Percentiles rank a stretch among this genome's conserved stretches.
These are phyloP conservation scores for Peribatodes rhomboidaria DNA, from an alignment of 2,888 invertebrate genomes.

Conservation along the genomic window DNA sequence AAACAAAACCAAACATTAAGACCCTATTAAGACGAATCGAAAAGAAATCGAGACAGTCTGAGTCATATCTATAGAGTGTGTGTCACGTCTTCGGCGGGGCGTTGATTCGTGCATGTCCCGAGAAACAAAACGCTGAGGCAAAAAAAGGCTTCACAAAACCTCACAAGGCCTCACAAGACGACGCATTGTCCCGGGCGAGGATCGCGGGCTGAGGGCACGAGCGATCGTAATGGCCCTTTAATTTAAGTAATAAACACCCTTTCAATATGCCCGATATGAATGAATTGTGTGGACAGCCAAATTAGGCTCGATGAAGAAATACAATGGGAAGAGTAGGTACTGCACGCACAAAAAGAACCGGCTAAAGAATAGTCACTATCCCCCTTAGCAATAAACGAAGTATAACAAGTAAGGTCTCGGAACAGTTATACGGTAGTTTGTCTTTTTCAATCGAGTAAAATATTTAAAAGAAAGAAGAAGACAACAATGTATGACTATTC, in stretches of 20 bases:
- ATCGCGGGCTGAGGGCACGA: constrained; percentile 56
- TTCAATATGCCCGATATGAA: constrained; percentile 42
- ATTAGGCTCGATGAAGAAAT: constrained; percentile 29
- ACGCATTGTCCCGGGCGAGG: constrained; percentile 55
- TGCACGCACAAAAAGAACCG: background rate
- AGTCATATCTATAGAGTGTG: constrained; percentile 44
- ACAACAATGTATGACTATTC: too few relatives aligned
- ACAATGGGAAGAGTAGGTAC: constrained; percentile 19
- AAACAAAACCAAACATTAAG: constrained; percentile 37
- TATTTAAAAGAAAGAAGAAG: too few relatives aligned
- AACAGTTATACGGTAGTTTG: too few relatives aligned
- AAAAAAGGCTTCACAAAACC: constrained; percentile 36
- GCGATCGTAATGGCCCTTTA: constrained; percentile 62
- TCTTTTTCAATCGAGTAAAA: too few relatives aligned
- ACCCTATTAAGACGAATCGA: constrained; percentile 37
- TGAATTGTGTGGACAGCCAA: constrained; percentile 36
- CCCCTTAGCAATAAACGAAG: too few relatives aligned
- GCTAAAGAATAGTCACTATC: background rate
- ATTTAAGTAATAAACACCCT: constrained; percentile 67
- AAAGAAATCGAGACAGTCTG: constrained; percentile 48
- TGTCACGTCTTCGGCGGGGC: constrained; percentile 41
- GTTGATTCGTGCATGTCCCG: constrained; percentile 62
- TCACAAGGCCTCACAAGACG: constrained; percentile 52
- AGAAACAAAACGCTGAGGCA: constrained; percentile 66
- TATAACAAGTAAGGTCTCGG: too few relatives aligned